Percentiles rank a stretch among this genome's conserved stretches.
These are phyloP conservation scores for Cladorhizidae sp. DNA, from an alignment of 37 sponge, comb jelly and placozoan species.

Conservation along the genomic window DNA sequence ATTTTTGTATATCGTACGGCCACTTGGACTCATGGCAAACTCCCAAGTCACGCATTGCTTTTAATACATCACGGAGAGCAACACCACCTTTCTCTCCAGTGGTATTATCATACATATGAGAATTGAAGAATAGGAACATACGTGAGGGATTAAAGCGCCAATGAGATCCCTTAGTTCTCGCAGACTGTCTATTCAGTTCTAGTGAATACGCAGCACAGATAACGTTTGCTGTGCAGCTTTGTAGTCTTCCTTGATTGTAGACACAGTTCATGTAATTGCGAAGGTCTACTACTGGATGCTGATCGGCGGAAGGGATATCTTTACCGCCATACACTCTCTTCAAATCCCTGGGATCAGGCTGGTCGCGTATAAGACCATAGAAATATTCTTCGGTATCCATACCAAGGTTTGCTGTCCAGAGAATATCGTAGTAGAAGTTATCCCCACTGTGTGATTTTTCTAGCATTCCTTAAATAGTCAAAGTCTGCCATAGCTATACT, in stretches of 20 bases:
- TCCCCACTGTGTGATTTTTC: no score
- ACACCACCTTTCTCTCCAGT: neutral
- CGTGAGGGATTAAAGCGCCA: slow-evolving; percentile 8
- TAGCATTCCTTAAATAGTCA: no score
- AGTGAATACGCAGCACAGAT: slow-evolving; percentile 9
- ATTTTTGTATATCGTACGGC: neutral
- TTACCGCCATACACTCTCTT: neutral
- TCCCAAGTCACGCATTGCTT: neutral
- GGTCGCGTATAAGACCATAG: neutral
- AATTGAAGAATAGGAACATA: slow-evolving; percentile 18
- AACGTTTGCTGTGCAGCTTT: slow-evolving; percentile 25
- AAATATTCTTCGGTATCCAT: no score
- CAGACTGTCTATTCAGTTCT: neutral
- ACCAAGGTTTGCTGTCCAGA: no score
- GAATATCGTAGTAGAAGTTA: no score
- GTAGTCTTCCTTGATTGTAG: slow-evolving; percentile 8
- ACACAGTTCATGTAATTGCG: neutral
- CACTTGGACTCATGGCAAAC: slow-evolving; percentile 14
- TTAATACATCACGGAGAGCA: slow-evolving; percentile 14
- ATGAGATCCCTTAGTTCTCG: neutral
- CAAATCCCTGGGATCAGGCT: neutral
- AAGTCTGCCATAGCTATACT: no score
- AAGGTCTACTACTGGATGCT: neutral
- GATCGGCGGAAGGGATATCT: neutral
- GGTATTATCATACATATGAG: neutral